phyloP scores from a whole-genome alignment of 2,888 invertebrate species.

The Schizotus pectinicornis region DNA sequence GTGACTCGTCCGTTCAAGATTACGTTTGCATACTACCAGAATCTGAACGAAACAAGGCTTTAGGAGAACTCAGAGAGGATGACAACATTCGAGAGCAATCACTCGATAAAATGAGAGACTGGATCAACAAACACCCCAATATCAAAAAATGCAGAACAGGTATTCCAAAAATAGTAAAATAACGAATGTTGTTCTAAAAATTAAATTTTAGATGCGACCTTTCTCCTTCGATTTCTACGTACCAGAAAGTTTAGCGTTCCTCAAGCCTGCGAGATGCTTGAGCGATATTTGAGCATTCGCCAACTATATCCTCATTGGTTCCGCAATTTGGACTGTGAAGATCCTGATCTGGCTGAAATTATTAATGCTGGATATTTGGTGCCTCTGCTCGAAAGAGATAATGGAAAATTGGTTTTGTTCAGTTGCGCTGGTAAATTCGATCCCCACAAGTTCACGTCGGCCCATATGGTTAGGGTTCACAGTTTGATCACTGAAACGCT shows the following conservation, averaged over 20 bases:
- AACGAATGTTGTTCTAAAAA: constrained; percentile 17
- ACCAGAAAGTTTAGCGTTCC: constrained; percentile 89
- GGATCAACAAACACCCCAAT: constrained; percentile 81
- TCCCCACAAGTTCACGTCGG: constrained; percentile 67
- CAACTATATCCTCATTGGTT: constrained; percentile 89
- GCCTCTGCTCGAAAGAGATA: constrained; percentile 75
- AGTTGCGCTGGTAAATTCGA: constrained; percentile 74
- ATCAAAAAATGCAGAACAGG: constrained; percentile 83
- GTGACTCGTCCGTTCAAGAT: constrained; percentile 46
- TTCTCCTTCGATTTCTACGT: constrained; percentile 82
- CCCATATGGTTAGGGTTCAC: constrained; percentile 85
- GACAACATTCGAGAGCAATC: constrained; percentile 76
- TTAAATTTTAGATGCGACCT: constrained; percentile 69
- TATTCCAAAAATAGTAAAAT: constrained; percentile 44
- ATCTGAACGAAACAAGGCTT: constrained; percentile 66
- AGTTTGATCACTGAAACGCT: constrained; percentile 84
- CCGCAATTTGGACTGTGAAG: constrained; percentile 77
- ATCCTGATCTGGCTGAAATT: constrained; percentile 79
- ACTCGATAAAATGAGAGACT: constrained; percentile 78
- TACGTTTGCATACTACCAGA: constrained; percentile 61
- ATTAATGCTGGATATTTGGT: constrained; percentile 81
- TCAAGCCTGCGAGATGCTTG: constrained; percentile 85
- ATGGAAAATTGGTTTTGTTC: constrained; percentile 79
- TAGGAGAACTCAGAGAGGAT: constrained; percentile 81
- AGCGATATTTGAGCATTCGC: constrained; percentile 83